Conservation (phyloP, 1,140 invertebrate genomes). For the Leptinotarsa defecta region DNA sequence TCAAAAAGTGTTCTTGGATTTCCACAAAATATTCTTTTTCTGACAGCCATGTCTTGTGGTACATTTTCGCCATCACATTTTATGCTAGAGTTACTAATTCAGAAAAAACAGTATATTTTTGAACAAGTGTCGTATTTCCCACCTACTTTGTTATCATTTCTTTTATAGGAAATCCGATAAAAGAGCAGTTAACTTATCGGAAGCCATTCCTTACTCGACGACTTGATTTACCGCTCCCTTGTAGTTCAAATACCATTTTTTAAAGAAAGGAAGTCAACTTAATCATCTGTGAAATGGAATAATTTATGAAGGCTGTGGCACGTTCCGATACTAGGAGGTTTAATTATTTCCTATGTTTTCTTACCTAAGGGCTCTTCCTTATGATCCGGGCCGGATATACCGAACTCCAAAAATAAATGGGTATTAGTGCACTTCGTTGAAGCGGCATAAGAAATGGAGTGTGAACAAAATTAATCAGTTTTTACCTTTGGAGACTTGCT, state of each 20-base stretch:
- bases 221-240: background rate
- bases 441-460: background rate
- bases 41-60: too few relatives aligned
- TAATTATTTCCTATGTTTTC: slow-evolving; percentile 9
- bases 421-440: background rate
- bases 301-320: background rate
- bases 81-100: too few relatives aligned
- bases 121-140: too few relatives aligned
- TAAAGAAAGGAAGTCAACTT: background rate
- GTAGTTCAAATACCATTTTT: background rate
- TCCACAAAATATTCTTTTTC: too few relatives aligned
- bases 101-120: too few relatives aligned
- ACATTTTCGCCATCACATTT: too few relatives aligned
- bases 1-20: too few relatives aligned
- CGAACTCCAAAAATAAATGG: slow-evolving; percentile 6
- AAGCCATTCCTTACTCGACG: too few relatives aligned
- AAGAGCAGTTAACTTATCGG: too few relatives aligned
- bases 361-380: background rate
- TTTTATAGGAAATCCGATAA: too few relatives aligned
- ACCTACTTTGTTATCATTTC: too few relatives aligned
- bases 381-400: background rate
- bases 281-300: slow-evolving; percentile 3
- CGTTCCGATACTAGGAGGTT: background rate
- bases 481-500: background rate
- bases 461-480: background rate